Base-by-base conservation (phyloP, 1,140 invertebrate species). In the Oscheius sp. region DNA sequence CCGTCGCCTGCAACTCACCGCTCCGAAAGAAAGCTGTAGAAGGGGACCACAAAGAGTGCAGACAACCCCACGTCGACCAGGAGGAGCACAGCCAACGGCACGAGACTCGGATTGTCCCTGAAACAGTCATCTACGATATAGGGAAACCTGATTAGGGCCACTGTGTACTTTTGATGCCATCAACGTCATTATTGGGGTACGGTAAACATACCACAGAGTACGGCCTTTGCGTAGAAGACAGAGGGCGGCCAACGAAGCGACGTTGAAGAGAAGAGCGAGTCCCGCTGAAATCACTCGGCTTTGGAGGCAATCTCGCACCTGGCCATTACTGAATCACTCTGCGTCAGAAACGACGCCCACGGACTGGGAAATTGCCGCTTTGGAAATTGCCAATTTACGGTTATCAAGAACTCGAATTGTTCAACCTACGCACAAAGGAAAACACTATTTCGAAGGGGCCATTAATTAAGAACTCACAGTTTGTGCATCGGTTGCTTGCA, bases 41-140 rank as follows among this genome's bases (percentile, higher is more conserved):
- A 49, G 29, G 72, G 72, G 31, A 68, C 52, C 52, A 63, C 15
- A 23, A 74, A 55, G 29, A 73, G 72, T 15, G 42, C 32, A 29
- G 72, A 74, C 42, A 74, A 52, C 26, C 45, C 42, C 20, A 74
- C 34, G 46, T 74, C 72, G 32, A 67, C 49, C 28, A 74, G 20
- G 55, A 74, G 72, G 38, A 74, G 66, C n/a, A 46, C 59, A 59
- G 62, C 34, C 34, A 74, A 55, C 38, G 72, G 72, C 35, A 73
- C 36, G 38, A 68, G 72, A 67, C 63, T 67, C 52, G 72, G 42
- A 36, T 66, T 67, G 45, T 68, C 72, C 20, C 63, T 67, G 58
- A 45, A 67, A 71, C 3, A 58, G 42, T 28, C 23, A 10, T 13
- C 15, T 58, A 58, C 52, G 26, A 18, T 62, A 26, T 29, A 28